These are phyloP conservation scores for Listronotus bonariensis DNA, from an alignment of 1,140 invertebrate species.

Conservation along the genomic window DNA sequence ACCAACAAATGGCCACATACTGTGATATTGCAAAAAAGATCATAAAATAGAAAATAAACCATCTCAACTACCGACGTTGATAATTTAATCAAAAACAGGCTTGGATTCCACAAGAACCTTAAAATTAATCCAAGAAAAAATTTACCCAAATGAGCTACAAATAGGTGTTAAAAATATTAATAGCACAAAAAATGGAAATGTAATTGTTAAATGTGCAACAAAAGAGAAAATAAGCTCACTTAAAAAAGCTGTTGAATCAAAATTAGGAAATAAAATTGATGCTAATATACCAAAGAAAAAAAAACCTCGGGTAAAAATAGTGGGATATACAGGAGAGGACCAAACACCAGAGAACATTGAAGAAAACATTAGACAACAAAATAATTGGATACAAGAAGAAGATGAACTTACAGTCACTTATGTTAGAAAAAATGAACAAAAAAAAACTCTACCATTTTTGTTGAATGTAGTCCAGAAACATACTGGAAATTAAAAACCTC, in stretches of 20 bases:
- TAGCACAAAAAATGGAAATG: background rate
- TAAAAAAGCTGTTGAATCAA: background rate
- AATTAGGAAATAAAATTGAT: background rate
- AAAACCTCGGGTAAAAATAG: background rate
- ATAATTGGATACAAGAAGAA: too few species aligned
- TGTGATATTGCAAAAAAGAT: background rate
- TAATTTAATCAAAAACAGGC: background rate
- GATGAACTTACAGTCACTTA: too few species aligned
- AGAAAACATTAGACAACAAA: too few species aligned
- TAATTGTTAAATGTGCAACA: slow-evolving; percentile 3
- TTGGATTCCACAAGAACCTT: background rate
- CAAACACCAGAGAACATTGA: background rate
- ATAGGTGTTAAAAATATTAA: too few species aligned
- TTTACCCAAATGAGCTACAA: background rate
- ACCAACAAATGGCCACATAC: background rate
- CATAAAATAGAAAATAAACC: background rate
- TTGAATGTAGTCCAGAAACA: too few species aligned
- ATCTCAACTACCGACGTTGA: background rate
- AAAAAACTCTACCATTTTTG: too few species aligned
- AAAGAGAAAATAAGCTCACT: background rate
- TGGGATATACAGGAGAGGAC: background rate
- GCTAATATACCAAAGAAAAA: slow-evolving; percentile 4
- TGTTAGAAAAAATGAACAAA: too few species aligned
- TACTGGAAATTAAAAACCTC: too few species aligned
- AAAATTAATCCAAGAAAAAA: background rate